Evolutionary conservation across 2,888 invertebrate species (phyloP).

Genomic region (Cryptophagus acutangulus): DNA sequence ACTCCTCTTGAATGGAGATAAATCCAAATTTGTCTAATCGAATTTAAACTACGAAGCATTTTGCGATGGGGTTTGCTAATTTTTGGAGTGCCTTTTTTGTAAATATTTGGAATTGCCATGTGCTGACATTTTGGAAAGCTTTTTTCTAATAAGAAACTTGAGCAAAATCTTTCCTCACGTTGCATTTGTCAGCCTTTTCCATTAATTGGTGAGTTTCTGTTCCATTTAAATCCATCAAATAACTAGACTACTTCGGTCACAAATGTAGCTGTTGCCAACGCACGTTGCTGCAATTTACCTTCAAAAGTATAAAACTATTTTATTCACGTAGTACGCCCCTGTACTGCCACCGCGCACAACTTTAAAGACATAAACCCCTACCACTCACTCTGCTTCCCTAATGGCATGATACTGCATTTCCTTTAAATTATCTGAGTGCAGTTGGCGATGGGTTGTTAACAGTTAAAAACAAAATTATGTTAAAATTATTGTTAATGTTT

Average conservation of each 20-base stretch:
- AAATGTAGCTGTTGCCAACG: slow-evolving; percentile 14
- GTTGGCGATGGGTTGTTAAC: too few relatives aligned
- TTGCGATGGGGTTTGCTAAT: slow-evolving; percentile 1
- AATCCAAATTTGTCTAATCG: background rate
- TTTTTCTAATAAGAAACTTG: slow-evolving; percentile 7
- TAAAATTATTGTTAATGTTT: too few relatives aligned
- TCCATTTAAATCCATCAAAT: slow-evolving; percentile 13
- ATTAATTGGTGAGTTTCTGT: background rate
- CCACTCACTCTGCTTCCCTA: too few relatives aligned
- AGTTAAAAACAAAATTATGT: too few relatives aligned
- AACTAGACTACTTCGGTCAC: slow-evolving; percentile 10
- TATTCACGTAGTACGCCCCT: too few relatives aligned
- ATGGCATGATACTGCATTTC: too few relatives aligned
- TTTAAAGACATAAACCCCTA: too few relatives aligned
- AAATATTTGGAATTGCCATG: background rate
- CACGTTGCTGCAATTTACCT: slow-evolving; percentile 8
- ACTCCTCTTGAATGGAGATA: background rate
- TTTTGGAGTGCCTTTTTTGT: slow-evolving; percentile 1
- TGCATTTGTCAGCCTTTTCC: slow-evolving; percentile 5
- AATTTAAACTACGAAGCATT: background rate
- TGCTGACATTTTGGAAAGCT: background rate
- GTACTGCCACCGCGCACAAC: too few relatives aligned
- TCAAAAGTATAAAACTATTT: slow-evolving; percentile 5
- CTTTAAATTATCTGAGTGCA: too few relatives aligned
- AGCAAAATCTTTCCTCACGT: slow-evolving; percentile 3